Evolutionary conservation across 1,140 invertebrate genomes (phyloP), one percentile per base, ranked within the genome.

Genomic region (Pectinophora gossypiella): DNA sequence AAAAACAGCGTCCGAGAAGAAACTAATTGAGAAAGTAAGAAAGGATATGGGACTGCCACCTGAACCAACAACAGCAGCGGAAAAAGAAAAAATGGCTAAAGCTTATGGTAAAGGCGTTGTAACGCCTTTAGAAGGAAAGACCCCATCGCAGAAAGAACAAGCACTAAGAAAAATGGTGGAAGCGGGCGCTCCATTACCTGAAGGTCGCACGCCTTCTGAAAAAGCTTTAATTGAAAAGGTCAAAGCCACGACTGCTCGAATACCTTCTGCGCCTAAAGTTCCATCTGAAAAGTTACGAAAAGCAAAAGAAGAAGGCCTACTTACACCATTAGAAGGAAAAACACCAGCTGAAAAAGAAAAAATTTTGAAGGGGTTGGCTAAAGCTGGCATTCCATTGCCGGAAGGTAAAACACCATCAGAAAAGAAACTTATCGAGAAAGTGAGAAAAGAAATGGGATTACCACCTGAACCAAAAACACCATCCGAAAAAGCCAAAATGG

Each of bases 51-150:
- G 61, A 36, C 35, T 61, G 13, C 59, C 68, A 32, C 59, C 61
- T 7, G 51, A 59, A 51, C 56, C 55, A 12, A 69, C 59, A 46
- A 60, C 58, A 19, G 6, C 36, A 6, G 52, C 53, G 18, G 50
- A 64, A 53, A 73, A 54, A 42, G n/a, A n/a, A n/a, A 27, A 38
- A 44, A 51, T 48, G 1, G 18, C 13, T 15, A 57, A 56, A 53
- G 67, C 57, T 13, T 52, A 67, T 38, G 69, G 47, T 10, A 61
- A 55, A 13, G 72, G 70, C 0, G 13, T 74, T 18, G 19, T 77
- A 16, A 71, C 66, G 16, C 72, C 72, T 0, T 47, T 80, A 13
- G 48, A 64, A 50, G 72, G 74, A 3, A 77, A 74, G 64, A 54
- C 64, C 1, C 6, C 44, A 53, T 68, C 2, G 23, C 23, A 27